Conservation (phyloP, 2,113 vertebrate genomes). For the Rynchops niger region DNA sequence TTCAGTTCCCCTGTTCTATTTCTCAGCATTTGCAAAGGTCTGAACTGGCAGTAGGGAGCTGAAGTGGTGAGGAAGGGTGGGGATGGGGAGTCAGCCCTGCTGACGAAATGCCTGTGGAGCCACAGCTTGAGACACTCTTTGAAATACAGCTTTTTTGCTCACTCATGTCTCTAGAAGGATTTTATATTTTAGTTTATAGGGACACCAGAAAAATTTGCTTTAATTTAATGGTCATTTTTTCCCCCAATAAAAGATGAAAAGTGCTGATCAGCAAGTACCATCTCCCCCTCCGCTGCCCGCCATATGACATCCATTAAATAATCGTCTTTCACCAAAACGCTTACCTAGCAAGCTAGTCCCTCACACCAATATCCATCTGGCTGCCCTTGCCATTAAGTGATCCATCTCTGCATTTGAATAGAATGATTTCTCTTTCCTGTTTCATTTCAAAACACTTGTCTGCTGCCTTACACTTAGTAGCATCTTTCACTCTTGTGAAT, state of each 20-base stretch:
- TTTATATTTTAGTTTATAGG: not conserved
- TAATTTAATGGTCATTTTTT: not conserved
- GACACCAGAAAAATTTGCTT: not conserved
- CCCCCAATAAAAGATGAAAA: not conserved
- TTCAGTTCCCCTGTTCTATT: not conserved
- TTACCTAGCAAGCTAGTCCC: not conserved
- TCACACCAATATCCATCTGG: not conserved
- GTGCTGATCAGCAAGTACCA: not conserved
- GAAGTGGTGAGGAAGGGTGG: fast-evolving
- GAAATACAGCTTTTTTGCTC: not conserved
- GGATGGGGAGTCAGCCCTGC: not conserved
- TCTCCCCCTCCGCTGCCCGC: not conserved
- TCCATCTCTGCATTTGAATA: not conserved
- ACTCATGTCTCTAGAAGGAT: not conserved
- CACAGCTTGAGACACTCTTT: not conserved
- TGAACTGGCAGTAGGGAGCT: not conserved
- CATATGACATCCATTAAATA: not conserved
- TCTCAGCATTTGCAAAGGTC: not conserved
- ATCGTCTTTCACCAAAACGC: not conserved
- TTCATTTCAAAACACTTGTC: not conserved
- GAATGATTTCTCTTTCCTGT: not conserved
- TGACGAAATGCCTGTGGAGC: not conserved
- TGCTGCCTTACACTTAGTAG: not conserved
- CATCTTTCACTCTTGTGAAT: not conserved
- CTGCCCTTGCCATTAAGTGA: not conserved